Conservation (phyloP, 53 echinoderm and acorn worm species). For the Antedon mediterranea region DNA sequence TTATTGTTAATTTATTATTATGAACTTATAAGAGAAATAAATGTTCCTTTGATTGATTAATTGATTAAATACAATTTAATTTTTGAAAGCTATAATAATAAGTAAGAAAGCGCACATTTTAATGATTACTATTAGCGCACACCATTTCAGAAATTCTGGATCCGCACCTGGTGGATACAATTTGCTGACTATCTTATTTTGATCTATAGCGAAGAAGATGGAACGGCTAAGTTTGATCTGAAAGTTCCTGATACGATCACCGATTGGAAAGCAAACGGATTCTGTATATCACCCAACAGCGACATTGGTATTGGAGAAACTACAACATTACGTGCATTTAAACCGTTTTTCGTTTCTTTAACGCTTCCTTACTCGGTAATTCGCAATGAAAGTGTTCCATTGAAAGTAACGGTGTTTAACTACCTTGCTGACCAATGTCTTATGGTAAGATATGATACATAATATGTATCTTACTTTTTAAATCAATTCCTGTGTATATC, state of each 20-base stretch:
- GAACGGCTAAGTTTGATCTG: slow-evolving; percentile 12
- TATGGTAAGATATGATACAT: slow-evolving; percentile 34
- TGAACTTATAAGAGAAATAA: too few species aligned
- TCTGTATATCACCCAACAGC: slow-evolving; percentile 30
- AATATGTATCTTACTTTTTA: background rate
- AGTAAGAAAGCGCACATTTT: too few species aligned
- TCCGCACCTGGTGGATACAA: too few species aligned
- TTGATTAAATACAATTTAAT: too few species aligned
- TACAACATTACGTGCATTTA: slow-evolving; percentile 34
- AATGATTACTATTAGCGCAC: too few species aligned
- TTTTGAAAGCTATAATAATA: too few species aligned
- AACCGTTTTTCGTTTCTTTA: slow-evolving; percentile 56
- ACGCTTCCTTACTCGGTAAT: slow-evolving; percentile 71
- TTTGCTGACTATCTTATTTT: background rate
- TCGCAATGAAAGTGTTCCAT: slow-evolving; percentile 41
- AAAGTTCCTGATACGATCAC: slow-evolving; percentile 51
- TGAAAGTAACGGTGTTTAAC: slow-evolving; percentile 52
- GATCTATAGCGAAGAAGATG: background rate
- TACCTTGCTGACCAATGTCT: slow-evolving; percentile 35
- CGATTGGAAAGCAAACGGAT: slow-evolving; percentile 49
- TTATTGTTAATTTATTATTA: too few species aligned
- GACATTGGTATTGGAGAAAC: slow-evolving; percentile 64
- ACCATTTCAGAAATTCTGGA: too few species aligned
- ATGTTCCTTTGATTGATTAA: too few species aligned
- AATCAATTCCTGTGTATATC: too few species aligned